Percentiles rank a stretch among this genome's conserved stretches.
phyloP scores from a whole-genome alignment of 2,113 vertebrate genomes.

The Crocuta crocuta region DNA sequence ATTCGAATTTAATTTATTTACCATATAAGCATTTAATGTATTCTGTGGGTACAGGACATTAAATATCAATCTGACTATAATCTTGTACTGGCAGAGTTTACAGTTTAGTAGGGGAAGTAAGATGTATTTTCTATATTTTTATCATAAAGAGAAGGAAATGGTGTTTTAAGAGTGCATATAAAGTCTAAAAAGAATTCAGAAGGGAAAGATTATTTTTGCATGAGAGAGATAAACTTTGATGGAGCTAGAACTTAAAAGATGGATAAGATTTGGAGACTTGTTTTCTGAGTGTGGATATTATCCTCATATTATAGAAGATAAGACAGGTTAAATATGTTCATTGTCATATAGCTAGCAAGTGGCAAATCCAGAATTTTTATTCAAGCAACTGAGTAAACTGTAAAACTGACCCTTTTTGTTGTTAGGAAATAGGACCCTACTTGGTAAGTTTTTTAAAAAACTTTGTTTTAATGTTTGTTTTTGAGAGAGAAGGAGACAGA shows the following conservation, averaged over 20 bases:
- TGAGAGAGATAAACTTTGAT: neutral
- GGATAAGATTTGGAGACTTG: neutral
- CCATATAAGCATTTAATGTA: neutral
- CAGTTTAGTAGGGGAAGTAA: neutral
- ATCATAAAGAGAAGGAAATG: neutral
- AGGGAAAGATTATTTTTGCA: neutral
- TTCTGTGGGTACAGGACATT: neutral
- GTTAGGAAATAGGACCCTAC: neutral
- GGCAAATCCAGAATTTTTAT: slow-evolving; percentile 23
- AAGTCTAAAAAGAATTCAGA: neutral
- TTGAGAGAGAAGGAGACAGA: no score
- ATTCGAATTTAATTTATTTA: slow-evolving; percentile 19
- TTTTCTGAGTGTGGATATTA: neutral
- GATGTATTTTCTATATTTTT: neutral
- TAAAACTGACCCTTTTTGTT: neutral
- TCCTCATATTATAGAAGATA: neutral
- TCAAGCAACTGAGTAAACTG: neutral
- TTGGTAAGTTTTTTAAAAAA: neutral
- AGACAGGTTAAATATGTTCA: neutral
- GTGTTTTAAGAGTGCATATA: neutral
- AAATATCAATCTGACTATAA: neutral
- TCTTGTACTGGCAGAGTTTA: neutral
- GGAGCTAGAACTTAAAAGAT: neutral
- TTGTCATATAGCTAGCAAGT: neutral
- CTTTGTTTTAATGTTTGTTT: no score